phyloP scores from a whole-genome alignment of 2,797 vertebrate species.

The Myoxocephalus aenaeus region DNA sequence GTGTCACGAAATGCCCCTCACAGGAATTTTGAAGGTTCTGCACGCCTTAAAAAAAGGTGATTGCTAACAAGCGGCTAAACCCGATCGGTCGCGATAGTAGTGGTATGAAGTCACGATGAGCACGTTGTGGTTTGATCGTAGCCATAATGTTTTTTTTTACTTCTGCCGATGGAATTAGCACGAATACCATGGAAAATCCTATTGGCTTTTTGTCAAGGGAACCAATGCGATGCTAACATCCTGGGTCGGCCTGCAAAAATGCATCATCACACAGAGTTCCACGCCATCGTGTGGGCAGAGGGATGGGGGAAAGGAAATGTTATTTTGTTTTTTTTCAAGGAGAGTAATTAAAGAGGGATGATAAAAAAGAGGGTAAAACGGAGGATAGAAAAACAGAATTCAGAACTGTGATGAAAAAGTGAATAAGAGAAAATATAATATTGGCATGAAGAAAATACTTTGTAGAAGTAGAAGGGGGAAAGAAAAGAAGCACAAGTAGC shows the following conservation, averaged over 20 bases:
- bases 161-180: background rate
- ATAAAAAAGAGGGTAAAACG: background rate
- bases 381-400: background rate
- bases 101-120: no score
- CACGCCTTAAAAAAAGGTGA: background rate
- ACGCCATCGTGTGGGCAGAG: background rate
- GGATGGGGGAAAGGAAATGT: background rate
- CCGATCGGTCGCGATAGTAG: no score
- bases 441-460: background rate
- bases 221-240: background rate
- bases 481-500: background rate
- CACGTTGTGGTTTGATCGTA: background rate
- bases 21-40: background rate
- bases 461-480: background rate
- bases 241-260: background rate
- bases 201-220: background rate
- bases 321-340: no score
- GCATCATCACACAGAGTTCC: background rate
- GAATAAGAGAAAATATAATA: background rate
- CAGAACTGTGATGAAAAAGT: background rate
- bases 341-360: background rate
- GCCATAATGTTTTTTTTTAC: background rate
- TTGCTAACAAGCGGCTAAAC: background rate
- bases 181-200: background rate
- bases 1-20: background rate